phyloP scores from a whole-genome alignment of 2,888 invertebrate species.

The Odontomyia ornata region DNA sequence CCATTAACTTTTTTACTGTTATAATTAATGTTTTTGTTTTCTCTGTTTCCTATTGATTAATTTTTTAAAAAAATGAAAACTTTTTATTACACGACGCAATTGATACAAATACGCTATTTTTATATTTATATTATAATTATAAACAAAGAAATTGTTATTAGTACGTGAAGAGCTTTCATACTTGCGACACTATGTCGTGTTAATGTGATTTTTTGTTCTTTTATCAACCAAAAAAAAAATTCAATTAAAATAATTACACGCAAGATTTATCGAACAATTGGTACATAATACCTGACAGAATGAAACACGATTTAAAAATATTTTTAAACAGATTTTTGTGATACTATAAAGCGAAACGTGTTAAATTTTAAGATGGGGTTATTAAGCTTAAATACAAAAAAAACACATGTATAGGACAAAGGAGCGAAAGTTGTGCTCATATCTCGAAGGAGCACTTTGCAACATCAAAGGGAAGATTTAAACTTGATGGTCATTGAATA shows the following conservation, averaged over 20 bases:
- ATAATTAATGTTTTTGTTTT: conserved; percentile 40
- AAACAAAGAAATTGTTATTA: conserved; percentile 36
- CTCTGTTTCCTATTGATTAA: conserved; percentile 43
- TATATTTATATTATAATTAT: conserved; percentile 44
- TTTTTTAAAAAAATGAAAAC: conserved; percentile 26
- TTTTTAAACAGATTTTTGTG: conserved; percentile 45
- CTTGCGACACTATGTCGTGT: conserved; percentile 42
- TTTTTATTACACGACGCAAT: conserved; percentile 41
- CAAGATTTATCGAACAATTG: conserved; percentile 34
- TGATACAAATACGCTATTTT: conserved; percentile 41
- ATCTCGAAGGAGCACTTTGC: neutral
- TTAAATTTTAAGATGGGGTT: conserved; percentile 39
- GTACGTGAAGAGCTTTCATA: conserved; percentile 40
- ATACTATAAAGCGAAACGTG: conserved; percentile 31
- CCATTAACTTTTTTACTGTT: conserved; percentile 44
- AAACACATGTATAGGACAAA: conserved; percentile 19
- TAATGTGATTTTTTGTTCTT: conserved; percentile 45
- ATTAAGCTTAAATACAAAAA: conserved; percentile 26
- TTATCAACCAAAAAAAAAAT: conserved; percentile 37
- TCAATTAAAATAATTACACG: conserved; percentile 31
- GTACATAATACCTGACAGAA: conserved; percentile 30
- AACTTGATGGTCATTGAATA: conserved; percentile 8
- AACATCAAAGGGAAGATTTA: conserved; percentile 6
- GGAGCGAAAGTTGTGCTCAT: conserved; percentile 18
- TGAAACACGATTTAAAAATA: conserved; percentile 31